Conservation (phyloP, 2,888 invertebrate species). For the Harpagoxenus sublaevis region DNA sequence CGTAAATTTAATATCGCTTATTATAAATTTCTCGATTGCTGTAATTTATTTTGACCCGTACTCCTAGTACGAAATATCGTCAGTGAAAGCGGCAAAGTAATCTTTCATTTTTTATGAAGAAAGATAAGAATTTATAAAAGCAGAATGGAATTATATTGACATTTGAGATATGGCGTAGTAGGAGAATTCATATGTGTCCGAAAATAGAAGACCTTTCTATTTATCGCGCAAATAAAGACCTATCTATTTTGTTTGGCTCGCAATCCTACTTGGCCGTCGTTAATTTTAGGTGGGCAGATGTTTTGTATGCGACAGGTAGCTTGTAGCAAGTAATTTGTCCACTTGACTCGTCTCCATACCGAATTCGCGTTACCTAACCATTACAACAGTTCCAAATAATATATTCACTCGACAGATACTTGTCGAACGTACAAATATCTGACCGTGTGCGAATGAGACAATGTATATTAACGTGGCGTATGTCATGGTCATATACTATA, state of each 20-base stretch:
- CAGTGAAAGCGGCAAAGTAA: neutral
- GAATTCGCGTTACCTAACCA: conserved; percentile 27
- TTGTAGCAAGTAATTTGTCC: conserved; percentile 47
- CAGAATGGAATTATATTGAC: conserved; percentile 8
- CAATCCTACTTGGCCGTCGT: conserved; percentile 9
- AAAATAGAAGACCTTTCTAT: conserved; percentile 33
- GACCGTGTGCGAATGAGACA: neutral
- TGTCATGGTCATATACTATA: neutral
- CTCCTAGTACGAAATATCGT: neutral
- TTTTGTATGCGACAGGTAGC: conserved; percentile 45
- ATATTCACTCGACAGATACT: conserved; percentile 26
- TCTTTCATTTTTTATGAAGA: neutral
- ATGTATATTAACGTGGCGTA: neutral
- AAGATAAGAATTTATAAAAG: neutral
- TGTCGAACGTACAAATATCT: conserved; percentile 30
- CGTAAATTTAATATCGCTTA: neutral
- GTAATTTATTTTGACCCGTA: conserved; percentile 5
- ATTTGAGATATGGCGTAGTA: conserved; percentile 2
- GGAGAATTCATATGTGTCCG: conserved; percentile 18
- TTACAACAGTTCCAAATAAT: conserved; percentile 46
- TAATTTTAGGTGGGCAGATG: conserved; percentile 42
- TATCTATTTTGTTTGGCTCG: conserved; percentile 28
- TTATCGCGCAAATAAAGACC: conserved; percentile 19
- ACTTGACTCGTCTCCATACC: conserved; percentile 24
- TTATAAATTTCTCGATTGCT: neutral